phyloP scores from a whole-genome alignment of 2,113 vertebrate species.

The Sebastes schlegelii region DNA sequence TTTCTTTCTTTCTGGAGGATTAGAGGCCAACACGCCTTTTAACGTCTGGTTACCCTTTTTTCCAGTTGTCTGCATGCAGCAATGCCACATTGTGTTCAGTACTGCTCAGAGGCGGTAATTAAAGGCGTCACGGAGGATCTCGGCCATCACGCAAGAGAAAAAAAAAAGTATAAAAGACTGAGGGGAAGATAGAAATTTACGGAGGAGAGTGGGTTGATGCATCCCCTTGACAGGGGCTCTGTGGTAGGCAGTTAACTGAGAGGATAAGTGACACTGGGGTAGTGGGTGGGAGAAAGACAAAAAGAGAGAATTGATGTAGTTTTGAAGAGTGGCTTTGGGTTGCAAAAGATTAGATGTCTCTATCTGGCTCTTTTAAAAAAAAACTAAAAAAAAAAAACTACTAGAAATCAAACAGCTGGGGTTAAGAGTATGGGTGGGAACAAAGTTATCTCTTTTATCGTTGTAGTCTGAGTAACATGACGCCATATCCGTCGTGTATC shows the following conservation, averaged over 20 bases:
- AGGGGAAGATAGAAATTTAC: background rate
- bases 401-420: background rate
- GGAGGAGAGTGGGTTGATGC: slow-evolving; percentile 26
- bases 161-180: slow-evolving; percentile 28
- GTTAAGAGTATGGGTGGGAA: background rate
- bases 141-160: slow-evolving; percentile 11
- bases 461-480: no score
- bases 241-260: slow-evolving; percentile 31
- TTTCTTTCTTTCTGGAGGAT: slow-evolving; percentile 24
- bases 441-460: no score
- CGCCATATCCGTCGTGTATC: no score
- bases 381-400: background rate
- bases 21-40: slow-evolving; percentile 26
- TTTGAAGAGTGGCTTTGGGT: slow-evolving; percentile 2
- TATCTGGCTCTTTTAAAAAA: background rate
- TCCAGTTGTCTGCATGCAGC: slow-evolving; percentile 28
- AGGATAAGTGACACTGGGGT: slow-evolving; percentile 23
- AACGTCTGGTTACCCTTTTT: slow-evolving; percentile 30
- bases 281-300: background rate
- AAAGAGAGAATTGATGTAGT: background rate
- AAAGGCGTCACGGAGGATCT: slow-evolving; percentile 52
- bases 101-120: slow-evolving; percentile 53
- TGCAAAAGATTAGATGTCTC: background rate
- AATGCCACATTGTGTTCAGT: slow-evolving; percentile 22
- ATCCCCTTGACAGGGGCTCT: slow-evolving; percentile 30